Base-by-base conservation (phyloP, 2,113 vertebrate species). In the Phalacrocorax brasilianus region DNA sequence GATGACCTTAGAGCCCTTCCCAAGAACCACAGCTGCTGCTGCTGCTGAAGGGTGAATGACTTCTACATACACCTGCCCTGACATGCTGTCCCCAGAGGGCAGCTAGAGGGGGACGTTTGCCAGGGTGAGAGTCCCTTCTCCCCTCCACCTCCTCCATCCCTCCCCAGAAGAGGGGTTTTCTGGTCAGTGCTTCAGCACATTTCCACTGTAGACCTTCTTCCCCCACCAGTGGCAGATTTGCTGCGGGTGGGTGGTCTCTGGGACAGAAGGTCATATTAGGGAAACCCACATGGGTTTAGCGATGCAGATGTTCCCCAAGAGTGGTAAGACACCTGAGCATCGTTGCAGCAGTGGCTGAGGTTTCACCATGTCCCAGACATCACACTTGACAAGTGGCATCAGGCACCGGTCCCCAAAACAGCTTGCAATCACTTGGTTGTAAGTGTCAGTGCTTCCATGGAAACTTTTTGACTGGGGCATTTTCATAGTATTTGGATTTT, bases 401-500 rank as follows among this genome's bases (percentile, higher is more conserved):
- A 14, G 35, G 52, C 50, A 90, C 74, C 21, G 27, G 89, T 82
- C 91, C 83, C 27, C 56, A 96, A 47, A 97, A 79, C 35, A 95
- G 63, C 77, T 94, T 77, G 65, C 63, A 84, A 58, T 78, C 68
- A 83, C 50, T 68, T 27, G 23, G 22, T 90, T 97, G 44, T 94
- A 95, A 92, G 81, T 74, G 52, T 80, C 74, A 68, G 20, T 52
- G 32, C 8, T 82, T 71, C 38, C 7, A 8, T 10, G 12, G 32
- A 84, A 92, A 92, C 62, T n/a, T 90, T 97, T 91, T 75, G 55
- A 83, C 92, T 53, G 81, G 73, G 56, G 66, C 19, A 27, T 94
- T 92, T 86, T 96, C 89, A 88, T 47, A 97, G 86, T 74, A 94
- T 92, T 95, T 95, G 72, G 52, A 58, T 92, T 97, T 95, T 88